Evolutionary conservation across 2,797 vertebrate species (phyloP).

Genomic region (Lateolabrax maculatus): DNA sequence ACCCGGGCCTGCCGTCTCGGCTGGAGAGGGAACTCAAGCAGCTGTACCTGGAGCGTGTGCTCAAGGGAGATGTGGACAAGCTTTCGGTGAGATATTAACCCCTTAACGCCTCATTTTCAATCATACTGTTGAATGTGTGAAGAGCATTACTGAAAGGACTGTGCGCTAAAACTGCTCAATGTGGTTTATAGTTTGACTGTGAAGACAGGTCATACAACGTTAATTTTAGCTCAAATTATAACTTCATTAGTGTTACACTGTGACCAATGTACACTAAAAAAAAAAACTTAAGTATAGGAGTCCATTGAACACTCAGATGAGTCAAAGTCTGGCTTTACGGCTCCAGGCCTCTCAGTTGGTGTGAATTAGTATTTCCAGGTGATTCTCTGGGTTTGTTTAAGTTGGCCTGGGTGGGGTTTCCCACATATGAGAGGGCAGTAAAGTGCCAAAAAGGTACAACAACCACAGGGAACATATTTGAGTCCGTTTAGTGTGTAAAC

Average conservation of each 20-base stretch:
- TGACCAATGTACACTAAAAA: not conserved
- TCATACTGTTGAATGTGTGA: not conserved
- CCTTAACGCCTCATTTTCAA: not conserved
- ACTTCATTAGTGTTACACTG: not conserved
- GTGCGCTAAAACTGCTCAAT: constrained; percentile 6
- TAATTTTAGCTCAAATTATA: constrained; percentile 18
- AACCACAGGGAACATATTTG: constrained; percentile 3
- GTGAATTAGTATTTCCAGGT: constrained; percentile 54
- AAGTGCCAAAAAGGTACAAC: constrained; percentile 9
- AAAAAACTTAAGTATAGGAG: not conserved
- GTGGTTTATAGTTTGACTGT: constrained; percentile 20
- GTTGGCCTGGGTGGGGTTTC: constrained; percentile 22
- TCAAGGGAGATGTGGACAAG: constrained; percentile 98
- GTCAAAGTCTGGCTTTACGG: constrained; percentile 4
- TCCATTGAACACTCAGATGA: not conserved
- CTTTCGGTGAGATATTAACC: constrained; percentile 90
- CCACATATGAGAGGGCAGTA: constrained; percentile 37
- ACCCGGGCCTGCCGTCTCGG: constrained; percentile 95
- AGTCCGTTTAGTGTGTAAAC: constrained; percentile 6
- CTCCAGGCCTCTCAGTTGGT: not conserved
- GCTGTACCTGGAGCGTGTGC: constrained; percentile 97
- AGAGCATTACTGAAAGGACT: not conserved
- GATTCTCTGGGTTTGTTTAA: constrained; percentile 50
- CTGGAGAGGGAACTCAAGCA: constrained; percentile 98
- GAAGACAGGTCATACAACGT: not conserved